These are phyloP conservation scores for Burhinus oedicnemus DNA, from an alignment of 2,113 vertebrate species.

Conservation along the genomic window DNA sequence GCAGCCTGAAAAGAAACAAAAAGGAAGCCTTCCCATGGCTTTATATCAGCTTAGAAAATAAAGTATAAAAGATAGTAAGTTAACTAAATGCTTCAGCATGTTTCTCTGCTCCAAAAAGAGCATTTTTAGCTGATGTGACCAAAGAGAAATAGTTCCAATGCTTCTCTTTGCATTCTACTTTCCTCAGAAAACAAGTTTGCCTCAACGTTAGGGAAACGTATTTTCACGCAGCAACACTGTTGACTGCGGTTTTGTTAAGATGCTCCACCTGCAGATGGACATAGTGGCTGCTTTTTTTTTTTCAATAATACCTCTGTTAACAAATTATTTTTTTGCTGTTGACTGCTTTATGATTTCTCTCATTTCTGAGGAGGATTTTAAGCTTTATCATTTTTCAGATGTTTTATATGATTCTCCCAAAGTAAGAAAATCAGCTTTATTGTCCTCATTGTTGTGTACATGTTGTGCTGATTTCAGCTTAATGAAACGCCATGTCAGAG, in stretches of 20 bases:
- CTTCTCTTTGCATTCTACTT: not conserved
- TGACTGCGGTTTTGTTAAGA: not conserved
- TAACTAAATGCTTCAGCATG: not conserved
- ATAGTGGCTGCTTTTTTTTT: not conserved
- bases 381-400: not conserved
- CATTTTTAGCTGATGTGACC: not conserved
- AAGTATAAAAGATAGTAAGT: not conserved
- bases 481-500: not conserved
- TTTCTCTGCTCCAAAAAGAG: not conserved
- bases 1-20: not conserved
- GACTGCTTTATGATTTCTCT: not conserved
- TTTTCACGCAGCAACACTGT: not conserved
- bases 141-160: not conserved
- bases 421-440: not conserved
- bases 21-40: not conserved
- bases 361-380: not conserved
- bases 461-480: not conserved
- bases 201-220: fast-evolving
- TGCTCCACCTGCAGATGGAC: not conserved
- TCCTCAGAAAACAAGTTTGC: not conserved
- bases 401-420: not conserved
- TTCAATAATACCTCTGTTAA: not conserved
- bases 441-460: not conserved
- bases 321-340: not conserved
- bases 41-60: not conserved